phyloP scores from a whole-genome alignment of 2,888 invertebrate genomes.

The Odiellus spinosus region DNA sequence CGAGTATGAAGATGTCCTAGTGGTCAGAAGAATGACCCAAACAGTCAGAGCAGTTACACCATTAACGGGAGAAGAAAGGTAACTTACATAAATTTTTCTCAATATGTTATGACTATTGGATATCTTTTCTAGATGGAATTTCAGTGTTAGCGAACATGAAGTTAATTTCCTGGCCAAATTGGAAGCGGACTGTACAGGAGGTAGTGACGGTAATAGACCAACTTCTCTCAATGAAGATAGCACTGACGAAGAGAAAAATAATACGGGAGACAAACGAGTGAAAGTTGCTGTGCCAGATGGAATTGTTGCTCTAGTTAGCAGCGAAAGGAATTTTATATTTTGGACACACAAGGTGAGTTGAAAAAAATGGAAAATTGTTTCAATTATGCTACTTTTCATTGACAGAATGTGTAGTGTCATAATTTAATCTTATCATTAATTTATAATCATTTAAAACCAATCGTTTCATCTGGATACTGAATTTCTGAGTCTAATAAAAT shows the following conservation, averaged over 20 bases:
- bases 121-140: conserved; percentile 66
- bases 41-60: conserved; percentile 82
- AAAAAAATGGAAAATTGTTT: too few species aligned
- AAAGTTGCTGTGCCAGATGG: conserved; percentile 21
- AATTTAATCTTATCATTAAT: too few species aligned
- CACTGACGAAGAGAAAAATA: conserved; percentile 4
- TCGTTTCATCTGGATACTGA: too few species aligned
- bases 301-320: conserved; percentile 32
- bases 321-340: conserved; percentile 39
- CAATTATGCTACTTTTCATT: too few species aligned
- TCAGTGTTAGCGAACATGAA: conserved; percentile 80
- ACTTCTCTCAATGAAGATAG: conserved; percentile 9
- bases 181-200: not conserved
- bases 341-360: conserved; percentile 58
- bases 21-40: conserved; percentile 65
- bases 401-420: too few species aligned
- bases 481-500: too few species aligned
- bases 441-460: too few species aligned
- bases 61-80: conserved; percentile 67
- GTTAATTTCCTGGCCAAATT: conserved; percentile 30
- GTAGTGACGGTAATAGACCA: not conserved
- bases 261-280: conserved; percentile 32
- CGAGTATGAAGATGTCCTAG: conserved; percentile 41
- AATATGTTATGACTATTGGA: not conserved
- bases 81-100: not conserved